A percentile compares a stretch with the other conserved stretches of the same genome.
Evolutionary conservation across 2,113 vertebrate species (phyloP).

Genomic region (Odontesthes bonariensis): DNA sequence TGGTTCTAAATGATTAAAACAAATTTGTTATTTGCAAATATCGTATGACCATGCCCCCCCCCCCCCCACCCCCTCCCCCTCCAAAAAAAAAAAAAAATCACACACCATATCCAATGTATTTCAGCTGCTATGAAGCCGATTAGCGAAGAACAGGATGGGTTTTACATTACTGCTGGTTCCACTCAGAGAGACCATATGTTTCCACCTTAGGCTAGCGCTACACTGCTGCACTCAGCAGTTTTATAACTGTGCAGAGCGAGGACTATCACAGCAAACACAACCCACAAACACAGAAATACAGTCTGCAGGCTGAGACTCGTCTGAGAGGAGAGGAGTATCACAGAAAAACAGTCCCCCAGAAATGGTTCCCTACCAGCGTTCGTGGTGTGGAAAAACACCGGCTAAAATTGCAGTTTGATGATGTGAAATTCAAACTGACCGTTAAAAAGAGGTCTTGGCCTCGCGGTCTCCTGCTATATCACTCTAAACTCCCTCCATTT

Average conservation of each 20-base stretch:
- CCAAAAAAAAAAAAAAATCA: too few relatives aligned
- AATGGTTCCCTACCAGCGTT: constrained; percentile 24
- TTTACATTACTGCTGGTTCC: constrained; percentile 72
- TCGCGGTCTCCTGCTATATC: background rate
- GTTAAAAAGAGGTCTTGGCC: background rate
- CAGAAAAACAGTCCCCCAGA: constrained; percentile 1
- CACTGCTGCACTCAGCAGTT: constrained; percentile 73
- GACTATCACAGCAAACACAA: constrained; percentile 48
- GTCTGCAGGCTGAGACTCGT: constrained; percentile 35
- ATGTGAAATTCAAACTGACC: constrained; percentile 9
- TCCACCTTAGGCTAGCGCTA: constrained; percentile 67
- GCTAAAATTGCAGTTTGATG: constrained; percentile 21
- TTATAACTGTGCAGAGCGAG: constrained; percentile 56
- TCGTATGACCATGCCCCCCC: constrained; percentile 14
- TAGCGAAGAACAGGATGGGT: constrained; percentile 62
- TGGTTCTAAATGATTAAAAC: background rate
- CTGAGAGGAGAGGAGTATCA: constrained; percentile 2
- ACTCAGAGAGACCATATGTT: constrained; percentile 77
- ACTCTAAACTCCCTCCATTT: constrained; percentile 1
- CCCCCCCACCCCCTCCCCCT: background rate
- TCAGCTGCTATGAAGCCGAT: constrained; percentile 58
- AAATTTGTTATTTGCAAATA: constrained; percentile 25
- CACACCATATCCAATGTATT: constrained; percentile 43
- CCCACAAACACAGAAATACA: constrained; percentile 40
- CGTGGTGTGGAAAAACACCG: constrained; percentile 23